Evolutionary conservation across 2,797 vertebrate genomes (phyloP), one percentile per base, ranked within the genome.

Genomic region (Dryobates pubescens): DNA sequence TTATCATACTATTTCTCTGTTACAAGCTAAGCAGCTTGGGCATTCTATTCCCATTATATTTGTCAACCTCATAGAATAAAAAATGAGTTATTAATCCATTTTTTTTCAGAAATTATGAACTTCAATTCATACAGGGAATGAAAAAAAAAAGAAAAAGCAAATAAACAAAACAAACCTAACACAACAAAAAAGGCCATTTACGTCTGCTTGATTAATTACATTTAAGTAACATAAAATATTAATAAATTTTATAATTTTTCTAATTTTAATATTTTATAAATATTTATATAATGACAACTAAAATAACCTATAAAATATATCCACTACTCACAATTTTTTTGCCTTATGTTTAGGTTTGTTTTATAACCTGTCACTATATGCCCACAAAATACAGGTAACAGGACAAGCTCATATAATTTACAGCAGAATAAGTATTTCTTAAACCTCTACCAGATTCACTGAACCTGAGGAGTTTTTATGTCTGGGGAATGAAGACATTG

Each of bases 191-290:
- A 13, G 38, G 38, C 10, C 36, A 38, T 38, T 38, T 38, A 5
- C 38, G 12, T 12, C 38, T 38, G 10, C 38, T 38, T 38, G 38
- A 38, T 38, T 38, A 36, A 36, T 36, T 36, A 36, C 36, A 38
- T 38, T 38, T 38, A 38, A 38, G 38, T 38, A 38, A 38, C 38
- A 38, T 38, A 38, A 38, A 38, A 38, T 16, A 63, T 17, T 29
- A 65, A 58, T 13, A 54, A 36, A 70, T 6, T 0, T 3, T 18
- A 41, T 34, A 0, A 3, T 18, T n/a, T 34, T 34, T 61, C 36
- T 70, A 9, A 19, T 6, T 19, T 51, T 51, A 17, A 23, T 4
- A 47, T 32, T 47, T 43, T 65, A 74, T 30, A 41, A 12, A 16
- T 16, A 17, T 27, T 29, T 45, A 27, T n/a, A 9, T 17, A 68